These are phyloP conservation scores for Manis crassicaudata DNA, from an alignment of 2,797 vertebrate species.

Conservation along the genomic window DNA sequence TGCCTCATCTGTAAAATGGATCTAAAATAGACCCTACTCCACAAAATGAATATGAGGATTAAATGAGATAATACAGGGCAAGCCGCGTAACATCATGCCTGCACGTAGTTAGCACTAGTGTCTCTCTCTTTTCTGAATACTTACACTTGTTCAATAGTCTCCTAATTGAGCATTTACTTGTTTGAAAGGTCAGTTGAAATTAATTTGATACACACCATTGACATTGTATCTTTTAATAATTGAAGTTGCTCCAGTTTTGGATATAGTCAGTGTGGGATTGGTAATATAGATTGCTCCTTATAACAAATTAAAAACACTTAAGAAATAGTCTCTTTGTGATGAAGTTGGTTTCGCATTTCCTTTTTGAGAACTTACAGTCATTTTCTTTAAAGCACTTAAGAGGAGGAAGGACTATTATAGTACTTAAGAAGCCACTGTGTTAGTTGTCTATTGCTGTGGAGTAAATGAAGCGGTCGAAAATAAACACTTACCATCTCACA, in stretches of 20 bases:
- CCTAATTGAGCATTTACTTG: background rate
- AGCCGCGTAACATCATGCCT: background rate
- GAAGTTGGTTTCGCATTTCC: background rate
- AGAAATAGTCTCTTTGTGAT: background rate
- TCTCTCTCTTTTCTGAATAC: background rate
- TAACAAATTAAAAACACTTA: constrained; percentile 2
- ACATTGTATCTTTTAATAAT: background rate
- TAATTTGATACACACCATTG: background rate
- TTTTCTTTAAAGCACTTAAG: background rate
- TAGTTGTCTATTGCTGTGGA: no score
- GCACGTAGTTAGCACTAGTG: background rate
- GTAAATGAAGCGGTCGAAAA: background rate
- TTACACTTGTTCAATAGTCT: background rate
- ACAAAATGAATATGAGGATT: background rate
- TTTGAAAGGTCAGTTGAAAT: background rate
- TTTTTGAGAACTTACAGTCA: background rate
- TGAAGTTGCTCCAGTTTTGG: background rate
- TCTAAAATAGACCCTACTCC: background rate
- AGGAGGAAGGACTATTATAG: background rate
- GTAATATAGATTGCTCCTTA: background rate
- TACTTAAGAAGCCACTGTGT: background rate
- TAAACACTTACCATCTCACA: background rate
- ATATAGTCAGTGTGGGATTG: background rate
- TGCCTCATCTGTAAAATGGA: background rate
- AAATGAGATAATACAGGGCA: background rate